Percentiles rank a stretch among this genome's conserved stretches.
Conservation (phyloP, 2,113 vertebrate genomes). For the Notarius quadriscutis region DNA sequence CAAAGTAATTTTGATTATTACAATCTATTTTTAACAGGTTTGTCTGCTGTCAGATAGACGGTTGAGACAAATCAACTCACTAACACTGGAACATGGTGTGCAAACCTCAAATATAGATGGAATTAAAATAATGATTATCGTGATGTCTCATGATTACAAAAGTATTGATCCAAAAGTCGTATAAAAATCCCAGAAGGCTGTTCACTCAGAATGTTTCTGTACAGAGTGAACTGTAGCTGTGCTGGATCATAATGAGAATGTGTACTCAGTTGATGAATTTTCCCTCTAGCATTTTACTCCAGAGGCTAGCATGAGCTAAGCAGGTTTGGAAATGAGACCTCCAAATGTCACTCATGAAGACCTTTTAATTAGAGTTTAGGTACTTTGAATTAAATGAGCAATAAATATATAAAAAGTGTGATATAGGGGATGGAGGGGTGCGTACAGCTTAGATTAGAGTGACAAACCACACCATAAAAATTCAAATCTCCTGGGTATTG, state of each 20-base stretch:
- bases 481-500: not conserved
- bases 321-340: not conserved
- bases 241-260: not conserved
- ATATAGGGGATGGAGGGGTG: not conserved
- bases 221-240: not conserved
- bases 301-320: not conserved
- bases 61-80: not conserved
- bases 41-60: not conserved
- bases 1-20: not conserved
- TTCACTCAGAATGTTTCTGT: not conserved
- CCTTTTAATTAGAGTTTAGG: constrained; percentile 1
- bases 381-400: not conserved
- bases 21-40: not conserved
- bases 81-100: not conserved
- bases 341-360: constrained; percentile 4
- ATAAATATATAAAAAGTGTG: not conserved
- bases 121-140: not conserved
- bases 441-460: not conserved
- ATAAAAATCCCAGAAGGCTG: not conserved
- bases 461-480: not conserved
- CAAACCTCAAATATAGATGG: not conserved
- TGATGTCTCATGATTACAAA: not conserved
- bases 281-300: not conserved
- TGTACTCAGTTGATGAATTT: not conserved
- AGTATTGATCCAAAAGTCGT: not conserved